Evolutionary conservation across 2,888 invertebrate genomes (phyloP), one percentile per base, ranked within the genome.

Genomic region (Campopleginae sp.): DNA sequence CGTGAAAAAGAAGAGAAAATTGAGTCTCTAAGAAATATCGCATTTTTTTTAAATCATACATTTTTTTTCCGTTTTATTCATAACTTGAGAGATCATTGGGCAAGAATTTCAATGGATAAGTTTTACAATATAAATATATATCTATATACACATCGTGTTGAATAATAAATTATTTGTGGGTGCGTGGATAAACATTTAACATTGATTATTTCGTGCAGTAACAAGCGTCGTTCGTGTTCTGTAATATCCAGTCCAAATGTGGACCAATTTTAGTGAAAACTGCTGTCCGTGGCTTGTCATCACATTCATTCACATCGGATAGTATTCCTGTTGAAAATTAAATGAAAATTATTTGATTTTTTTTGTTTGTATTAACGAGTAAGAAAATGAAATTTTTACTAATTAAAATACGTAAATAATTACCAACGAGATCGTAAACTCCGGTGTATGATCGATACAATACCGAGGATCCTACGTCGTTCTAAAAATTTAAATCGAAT

Each of bases 181-280:
- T 54, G 23, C n/a, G n/a, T 42, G 44, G 27, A 14, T 17, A 61
- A 33, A n/a, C 23, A 23, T 14, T n/a, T 31, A 2, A 4, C 14
- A 3, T 46, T 83, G 54, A 82, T 88, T 87, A 91, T 90, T 92
- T 92, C n/a, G 91, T 89, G 87, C 95, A 95, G 87, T 94, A 95
- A 87, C 96, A 96, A 19, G 95, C 95, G 87, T 95, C 95, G 82
- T 93, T 94, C 12, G 95, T 95, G 75, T 95, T 94, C 83, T 95
- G 93, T 19, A 94, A 93, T 85, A 96, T 95, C 96, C 96, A 96
- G 31, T 94, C 91, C 0, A 95, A 89, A 91, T 95, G 95, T 12
- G 95, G 94, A 38, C 94, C 94, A 4, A 95, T 91, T 89, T 91
- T 94, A 0, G 95, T 95, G 87, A 94, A 96, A 23, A 95, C 89